A percentile compares a stretch with the other conserved stretches of the same genome.
These are phyloP conservation scores for Parazoanthus swiftii DNA, from an alignment of 92 coral and sea anemone species.

Conservation along the genomic window DNA sequence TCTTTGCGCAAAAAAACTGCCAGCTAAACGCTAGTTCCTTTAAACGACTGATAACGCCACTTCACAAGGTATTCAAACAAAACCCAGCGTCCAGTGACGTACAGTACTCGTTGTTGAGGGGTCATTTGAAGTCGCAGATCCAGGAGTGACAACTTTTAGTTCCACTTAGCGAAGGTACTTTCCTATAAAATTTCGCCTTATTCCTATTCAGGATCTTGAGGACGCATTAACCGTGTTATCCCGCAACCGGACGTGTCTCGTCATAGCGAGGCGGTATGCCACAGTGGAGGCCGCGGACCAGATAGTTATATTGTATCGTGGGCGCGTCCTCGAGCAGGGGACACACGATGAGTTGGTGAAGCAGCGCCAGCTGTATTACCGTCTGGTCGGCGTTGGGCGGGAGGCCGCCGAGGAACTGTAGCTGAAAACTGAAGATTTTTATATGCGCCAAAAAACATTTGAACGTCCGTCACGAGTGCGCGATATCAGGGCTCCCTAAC, in stretches of 20 bases:
- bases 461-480: neutral
- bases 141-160: no score
- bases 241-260: conserved; percentile 71
- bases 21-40: no score
- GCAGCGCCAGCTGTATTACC: conserved; percentile 52
- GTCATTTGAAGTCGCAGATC: no score
- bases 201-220: conserved; percentile 60
- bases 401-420: conserved; percentile 38
- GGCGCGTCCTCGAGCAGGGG: conserved; percentile 87
- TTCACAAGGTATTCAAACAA: no score
- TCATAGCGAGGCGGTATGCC: conserved; percentile 72
- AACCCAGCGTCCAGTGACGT: no score
- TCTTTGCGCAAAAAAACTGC: no score
- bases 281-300: conserved; percentile 83
- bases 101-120: no score
- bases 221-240: conserved; percentile 57
- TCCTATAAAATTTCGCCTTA: neutral
- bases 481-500: neutral
- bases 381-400: conserved; percentile 48
- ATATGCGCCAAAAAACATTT: neutral
- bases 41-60: no score
- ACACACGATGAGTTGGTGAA: conserved; percentile 64
- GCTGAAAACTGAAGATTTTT: neutral
- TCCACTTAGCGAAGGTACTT: neutral
- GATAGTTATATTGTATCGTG: conserved; percentile 76